A percentile compares a stretch with the other conserved stretches of the same genome.
phyloP scores from a whole-genome alignment of 2,113 vertebrate species.

The Tursiops truncatus region DNA sequence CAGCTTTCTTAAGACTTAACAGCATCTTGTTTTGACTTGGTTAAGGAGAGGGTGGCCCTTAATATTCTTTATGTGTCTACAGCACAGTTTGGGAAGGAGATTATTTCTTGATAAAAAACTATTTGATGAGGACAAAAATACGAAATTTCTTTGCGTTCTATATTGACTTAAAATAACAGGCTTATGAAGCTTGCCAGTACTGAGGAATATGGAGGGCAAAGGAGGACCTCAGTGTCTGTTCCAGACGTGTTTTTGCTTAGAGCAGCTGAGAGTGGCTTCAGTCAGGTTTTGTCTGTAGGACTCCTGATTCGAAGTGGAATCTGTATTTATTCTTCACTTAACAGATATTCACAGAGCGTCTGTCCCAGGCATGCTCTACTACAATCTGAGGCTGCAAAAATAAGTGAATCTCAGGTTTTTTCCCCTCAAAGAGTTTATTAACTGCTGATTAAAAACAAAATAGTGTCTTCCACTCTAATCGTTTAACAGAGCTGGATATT shows the following conservation, averaged over 20 bases:
- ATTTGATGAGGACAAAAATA: background rate
- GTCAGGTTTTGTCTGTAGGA: background rate
- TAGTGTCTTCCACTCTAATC: background rate
- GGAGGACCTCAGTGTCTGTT: background rate
- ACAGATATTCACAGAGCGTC: background rate
- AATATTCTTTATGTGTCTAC: background rate
- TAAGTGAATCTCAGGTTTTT: background rate
- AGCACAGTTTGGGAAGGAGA: background rate
- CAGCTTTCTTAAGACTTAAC: background rate
- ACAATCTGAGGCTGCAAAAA: background rate
- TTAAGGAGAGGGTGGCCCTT: background rate
- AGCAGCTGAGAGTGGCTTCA: background rate
- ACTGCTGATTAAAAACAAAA: background rate
- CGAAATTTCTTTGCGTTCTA: background rate
- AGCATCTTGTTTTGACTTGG: background rate
- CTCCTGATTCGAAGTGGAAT: background rate
- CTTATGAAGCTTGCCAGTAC: background rate
- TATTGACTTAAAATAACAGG: background rate
- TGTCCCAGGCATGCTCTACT: background rate
- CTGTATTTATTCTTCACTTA: background rate
- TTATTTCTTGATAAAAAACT: background rate
- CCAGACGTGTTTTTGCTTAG: background rate
- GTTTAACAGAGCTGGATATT: background rate
- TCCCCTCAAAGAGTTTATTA: background rate
- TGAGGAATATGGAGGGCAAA: background rate